Evolutionary conservation across 1,140 invertebrate genomes (phyloP), one percentile per base, ranked within the genome.

Genomic region (Hypsibius dujardini): DNA sequence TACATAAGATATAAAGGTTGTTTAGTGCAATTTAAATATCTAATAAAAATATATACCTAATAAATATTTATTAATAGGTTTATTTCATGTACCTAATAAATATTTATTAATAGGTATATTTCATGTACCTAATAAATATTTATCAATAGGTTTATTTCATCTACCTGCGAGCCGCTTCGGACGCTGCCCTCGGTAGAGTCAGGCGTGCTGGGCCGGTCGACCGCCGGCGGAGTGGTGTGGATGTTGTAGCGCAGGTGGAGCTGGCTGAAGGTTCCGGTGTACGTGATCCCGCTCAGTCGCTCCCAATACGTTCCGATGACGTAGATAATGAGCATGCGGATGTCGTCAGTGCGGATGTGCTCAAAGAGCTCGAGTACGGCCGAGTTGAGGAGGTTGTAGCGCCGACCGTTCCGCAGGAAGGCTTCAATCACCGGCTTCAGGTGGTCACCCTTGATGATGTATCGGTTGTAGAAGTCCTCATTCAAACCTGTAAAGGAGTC

Each of bases 361-460:
- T 99, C 96, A 84, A 99, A 99, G 82, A 99, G 86, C 84, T 99
- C 96, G 78, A 98, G 85, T 78, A 98, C 93, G 72, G 96, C 95
- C 15, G 95, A 99, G 81, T 99, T 96, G 71, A 99, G 81, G 70
- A 99, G 85, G 82, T 99, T 99, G 80, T 99, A 99, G 78, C 91
- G 86, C 74, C 92, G 90, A 79, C 95, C 95, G 82, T 98, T 99
- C 75, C 87, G 85, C 77, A 91, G 86, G 79, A 99, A 96, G 72
- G 93, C 90, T 79, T 97, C 92, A 74, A 98, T 88, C 72, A 99
- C 90, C 62, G 92, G 93, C 73, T 89, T 87, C 81, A 98, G 93
- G 45, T 98, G 82, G 80, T 94, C 92, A 59, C 91, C 90, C 79
- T 95, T 95, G 70, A 93, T 89, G 75, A 98, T 97, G 80, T 98